Evolutionary conservation across 1,140 invertebrate species (phyloP).

Genomic region (Drosophila kanapiae): DNA sequence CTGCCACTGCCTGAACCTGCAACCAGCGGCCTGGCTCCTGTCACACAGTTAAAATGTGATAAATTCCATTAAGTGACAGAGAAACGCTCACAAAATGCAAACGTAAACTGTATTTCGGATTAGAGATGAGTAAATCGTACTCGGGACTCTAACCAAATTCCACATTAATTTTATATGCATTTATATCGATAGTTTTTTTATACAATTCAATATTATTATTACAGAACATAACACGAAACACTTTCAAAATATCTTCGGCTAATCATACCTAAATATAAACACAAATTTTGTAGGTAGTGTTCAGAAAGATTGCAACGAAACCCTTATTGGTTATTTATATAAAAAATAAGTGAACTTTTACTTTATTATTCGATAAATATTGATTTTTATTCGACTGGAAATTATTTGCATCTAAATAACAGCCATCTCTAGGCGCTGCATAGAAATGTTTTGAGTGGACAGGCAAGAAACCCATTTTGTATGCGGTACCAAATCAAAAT

Average conservation of each 20-base stretch:
- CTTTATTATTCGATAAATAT: background rate
- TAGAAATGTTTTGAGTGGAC: constrained; percentile 56
- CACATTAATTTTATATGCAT: background rate
- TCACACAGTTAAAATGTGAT: constrained; percentile 82
- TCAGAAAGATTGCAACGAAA: too few species aligned
- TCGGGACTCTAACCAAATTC: background rate
- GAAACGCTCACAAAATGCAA: constrained; percentile 53
- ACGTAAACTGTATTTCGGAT: constrained; percentile 33
- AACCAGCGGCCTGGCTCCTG: constrained; percentile 68
- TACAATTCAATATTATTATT: background rate
- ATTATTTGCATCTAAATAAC: background rate
- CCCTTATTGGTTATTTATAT: too few species aligned
- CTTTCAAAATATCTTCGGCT: background rate
- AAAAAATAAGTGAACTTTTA: too few species aligned
- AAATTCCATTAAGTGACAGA: constrained; percentile 81
- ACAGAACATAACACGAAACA: too few species aligned
- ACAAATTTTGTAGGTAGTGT: too few species aligned
- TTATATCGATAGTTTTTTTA: too few species aligned
- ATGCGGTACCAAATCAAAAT: constrained; percentile 72
- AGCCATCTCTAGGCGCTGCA: constrained; percentile 28
- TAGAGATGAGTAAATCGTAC: constrained; percentile 28
- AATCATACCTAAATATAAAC: too few species aligned
- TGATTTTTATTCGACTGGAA: background rate
- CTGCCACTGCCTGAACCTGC: constrained; percentile 37
- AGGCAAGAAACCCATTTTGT: constrained; percentile 75